Evolutionary conservation across 2,888 invertebrate species (phyloP).

Genomic region (Agrotis segetum): DNA sequence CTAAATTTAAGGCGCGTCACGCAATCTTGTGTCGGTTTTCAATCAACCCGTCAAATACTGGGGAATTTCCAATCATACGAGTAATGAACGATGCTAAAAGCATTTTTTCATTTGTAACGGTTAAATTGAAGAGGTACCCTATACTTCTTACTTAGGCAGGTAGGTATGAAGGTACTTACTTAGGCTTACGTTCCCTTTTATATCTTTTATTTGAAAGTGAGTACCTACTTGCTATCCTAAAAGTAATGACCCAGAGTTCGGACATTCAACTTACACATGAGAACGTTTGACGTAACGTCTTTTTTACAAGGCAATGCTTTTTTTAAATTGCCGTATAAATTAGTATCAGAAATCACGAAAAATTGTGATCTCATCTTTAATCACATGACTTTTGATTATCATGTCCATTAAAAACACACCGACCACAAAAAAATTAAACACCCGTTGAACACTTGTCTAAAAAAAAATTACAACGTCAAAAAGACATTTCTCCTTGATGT

Average conservation of each 20-base stretch:
- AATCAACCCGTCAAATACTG: conserved; percentile 63
- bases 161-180: conserved; percentile 3
- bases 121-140: conserved; percentile 56
- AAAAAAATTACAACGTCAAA: no score
- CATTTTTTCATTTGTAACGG: conserved; percentile 72
- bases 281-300: no score
- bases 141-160: conserved; percentile 16
- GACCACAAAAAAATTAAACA: no score
- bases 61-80: conserved; percentile 62
- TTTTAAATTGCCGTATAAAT: no score
- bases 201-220: not conserved
- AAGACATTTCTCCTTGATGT: no score
- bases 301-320: no score
- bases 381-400: no score
- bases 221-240: not conserved
- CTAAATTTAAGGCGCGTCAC: conserved; percentile 40
- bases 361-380: no score
- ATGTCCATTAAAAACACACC: no score
- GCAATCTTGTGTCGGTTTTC: conserved; percentile 56
- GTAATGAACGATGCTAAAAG: conserved; percentile 69
- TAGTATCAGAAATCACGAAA: no score
- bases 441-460: no score
- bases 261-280: not conserved
- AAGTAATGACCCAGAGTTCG: not conserved
- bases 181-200: conserved; percentile 9